Base-by-base conservation (phyloP, 2,888 invertebrate species). In the Xestia rhomboidea region DNA sequence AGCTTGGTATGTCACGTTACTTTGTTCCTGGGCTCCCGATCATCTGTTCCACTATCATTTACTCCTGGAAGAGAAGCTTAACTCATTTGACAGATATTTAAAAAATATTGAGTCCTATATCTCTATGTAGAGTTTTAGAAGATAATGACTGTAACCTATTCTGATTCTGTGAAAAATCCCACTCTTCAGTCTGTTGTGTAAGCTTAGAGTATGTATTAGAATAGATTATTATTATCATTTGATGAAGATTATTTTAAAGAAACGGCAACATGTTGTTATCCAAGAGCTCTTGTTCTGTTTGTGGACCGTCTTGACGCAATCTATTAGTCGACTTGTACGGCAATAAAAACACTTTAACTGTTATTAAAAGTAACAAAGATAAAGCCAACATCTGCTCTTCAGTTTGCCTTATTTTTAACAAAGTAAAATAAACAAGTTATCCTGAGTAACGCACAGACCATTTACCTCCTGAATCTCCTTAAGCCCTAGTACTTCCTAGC, bases 311-410 rank as follows among this genome's bases (percentile, higher is more conserved):
- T n/a, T 54, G 8, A 11, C 5, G 24, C 34, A 72, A 72, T 79
- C 44, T 30, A 71, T 71, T 71, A 71, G 24, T 27, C 2, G 3
- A n/a, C 6, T 51, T 18, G 0, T 24, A 27, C 11, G 34, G 15
- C 18, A 41, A 24, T 77, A 77, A 78, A 68, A 44, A 2, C 38
- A 15, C 24, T 46, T 18, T 51, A 46, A 78, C 51, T 54, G 18
- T 46, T n/a, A 27, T 44, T 30, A 15, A 27, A 27, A 77, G 30
- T 15, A 1, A 62, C 15, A 8, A 15, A 13, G 6, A 24, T 49
- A 15, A 60, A 21, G 24, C 4, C 11, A 34, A 30, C 54, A 54
- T 54, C 63, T 54, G 27, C 63, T 79, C 8, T 21, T 38, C 18
- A 30, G 7, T 54, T n/a, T 30, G 3, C 41, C 1, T 24, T n/a